Evolutionary conservation across 2,888 invertebrate genomes (phyloP).

Genomic region (Stenodera caucasica): DNA sequence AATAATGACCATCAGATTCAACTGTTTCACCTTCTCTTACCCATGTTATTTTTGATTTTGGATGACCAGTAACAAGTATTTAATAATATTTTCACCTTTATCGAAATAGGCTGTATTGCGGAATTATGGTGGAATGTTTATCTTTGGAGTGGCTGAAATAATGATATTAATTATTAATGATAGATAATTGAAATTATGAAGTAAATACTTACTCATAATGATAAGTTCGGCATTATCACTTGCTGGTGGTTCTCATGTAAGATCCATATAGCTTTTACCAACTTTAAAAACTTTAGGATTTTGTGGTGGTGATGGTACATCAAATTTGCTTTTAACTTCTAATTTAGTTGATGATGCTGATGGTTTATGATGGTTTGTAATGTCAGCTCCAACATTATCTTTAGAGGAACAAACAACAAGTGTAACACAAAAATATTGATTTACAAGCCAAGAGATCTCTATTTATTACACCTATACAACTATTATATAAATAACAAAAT

Average conservation of each 20-base stretch:
- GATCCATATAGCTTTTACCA: conserved; percentile 90
- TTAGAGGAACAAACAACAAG: no score
- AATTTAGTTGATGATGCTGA: conserved; percentile 80
- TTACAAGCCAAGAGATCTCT: no score
- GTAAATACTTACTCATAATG: conserved; percentile 82
- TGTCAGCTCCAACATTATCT: conserved; percentile 92
- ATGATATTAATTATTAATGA: conserved; percentile 18
- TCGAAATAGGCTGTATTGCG: conserved; percentile 96
- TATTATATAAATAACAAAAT: no score
- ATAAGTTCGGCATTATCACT: conserved; percentile 92
- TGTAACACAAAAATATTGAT: no score
- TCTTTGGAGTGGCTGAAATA: conserved; percentile 85
- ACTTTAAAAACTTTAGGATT: conserved; percentile 85
- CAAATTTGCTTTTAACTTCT: conserved; percentile 84
- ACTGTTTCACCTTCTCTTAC: conserved; percentile 90
- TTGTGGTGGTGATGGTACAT: conserved; percentile 83
- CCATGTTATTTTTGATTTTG: conserved; percentile 94
- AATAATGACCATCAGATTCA: conserved; percentile 88
- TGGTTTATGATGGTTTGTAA: conserved; percentile 96
- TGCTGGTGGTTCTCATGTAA: conserved; percentile 89
- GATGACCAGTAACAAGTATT: conserved; percentile 98
- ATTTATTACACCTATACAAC: no score
- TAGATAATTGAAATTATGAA: neutral
- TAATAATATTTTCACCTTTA: conserved; percentile 95
- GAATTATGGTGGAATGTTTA: conserved; percentile 97